Percentiles rank a stretch among this genome's conserved stretches.
phyloP scores from a whole-genome alignment of 2,797 vertebrate species.

The Trematomus bernacchii region DNA sequence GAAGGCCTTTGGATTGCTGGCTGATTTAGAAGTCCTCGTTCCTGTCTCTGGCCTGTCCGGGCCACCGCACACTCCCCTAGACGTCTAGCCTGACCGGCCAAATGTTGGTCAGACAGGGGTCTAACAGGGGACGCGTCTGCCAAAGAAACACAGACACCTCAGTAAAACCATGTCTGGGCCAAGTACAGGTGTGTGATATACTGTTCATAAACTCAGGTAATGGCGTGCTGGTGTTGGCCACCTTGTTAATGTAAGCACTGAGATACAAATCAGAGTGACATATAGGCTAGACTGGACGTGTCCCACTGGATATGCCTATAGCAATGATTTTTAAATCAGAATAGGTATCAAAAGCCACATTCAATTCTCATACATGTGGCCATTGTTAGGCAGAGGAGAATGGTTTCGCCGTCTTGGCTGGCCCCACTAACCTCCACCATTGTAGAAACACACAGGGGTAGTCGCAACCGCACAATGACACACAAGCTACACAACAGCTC shows the following conservation, averaged over 20 bases:
- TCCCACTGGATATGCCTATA: constrained; percentile 78
- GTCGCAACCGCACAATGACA: constrained; percentile 60
- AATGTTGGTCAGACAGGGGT: constrained; percentile 76
- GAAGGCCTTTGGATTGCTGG: constrained; percentile 87
- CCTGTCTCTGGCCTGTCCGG: constrained; percentile 79
- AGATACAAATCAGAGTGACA: constrained; percentile 88
- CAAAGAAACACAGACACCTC: constrained; percentile 76
- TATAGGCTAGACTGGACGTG: constrained; percentile 78
- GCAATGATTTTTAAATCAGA: constrained; percentile 80
- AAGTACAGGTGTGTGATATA: constrained; percentile 79
- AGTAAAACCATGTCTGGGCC: constrained; percentile 72
- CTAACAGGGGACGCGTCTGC: constrained; percentile 72
- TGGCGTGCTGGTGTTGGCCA: constrained; percentile 75
- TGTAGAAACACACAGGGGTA: constrained; percentile 72
- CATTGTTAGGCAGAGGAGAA: constrained; percentile 82
- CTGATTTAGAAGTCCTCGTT: constrained; percentile 88
- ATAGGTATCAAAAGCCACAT: constrained; percentile 78
- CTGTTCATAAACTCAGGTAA: constrained; percentile 77
- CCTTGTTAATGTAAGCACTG: constrained; percentile 82
- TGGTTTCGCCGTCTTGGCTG: constrained; percentile 74
- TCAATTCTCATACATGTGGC: constrained; percentile 79
- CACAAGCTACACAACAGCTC: constrained; percentile 65
- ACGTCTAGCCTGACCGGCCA: constrained; percentile 73
- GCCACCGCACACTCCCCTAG: constrained; percentile 73
- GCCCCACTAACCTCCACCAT: constrained; percentile 79